Evolutionary conservation across 1,140 invertebrate species (phyloP), one percentile per base, ranked within the genome.

Genomic region (Camponotus floridanus): DNA sequence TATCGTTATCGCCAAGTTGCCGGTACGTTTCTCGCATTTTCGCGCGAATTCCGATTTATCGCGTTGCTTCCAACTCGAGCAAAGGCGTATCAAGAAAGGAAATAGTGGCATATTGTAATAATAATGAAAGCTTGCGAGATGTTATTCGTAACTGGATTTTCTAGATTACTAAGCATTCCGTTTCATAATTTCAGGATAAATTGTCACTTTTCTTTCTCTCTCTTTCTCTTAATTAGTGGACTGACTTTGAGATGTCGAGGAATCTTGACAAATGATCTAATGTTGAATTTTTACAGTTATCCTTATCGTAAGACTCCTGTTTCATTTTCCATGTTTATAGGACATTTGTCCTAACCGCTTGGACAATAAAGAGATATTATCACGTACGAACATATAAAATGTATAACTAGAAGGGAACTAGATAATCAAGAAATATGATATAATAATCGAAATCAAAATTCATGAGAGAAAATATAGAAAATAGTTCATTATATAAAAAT

Each of bases 21-120:
- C 39, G 11, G 42, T 45, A 3, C 42, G 55, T 83, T 68, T 42
- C 15, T 36, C 48, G 55, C 13, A 39, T 67, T 31, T 18, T n/a
- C 33, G 68, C 67, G 76, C 48, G 64, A 87, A 83, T 88, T 83
- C 33, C 57, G 36, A 62, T 81, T 88, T 86, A 86, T 81, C 62
- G 48, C 18, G 39, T 55, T 18, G 31, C 73, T 61, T 78, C 36
- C n/a, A 68, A 33, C 59, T 9, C 31, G 57, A 62, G 8, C 55
- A n/a, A 26, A 59, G 68, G 39, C 42, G 76, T 57, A 78, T 55
- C 48, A 31, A 11, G 57, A n/a, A 15, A 70, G 78, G 65, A 80
- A 61, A 42, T n/a, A 15, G 18, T 7, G n/a, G 3, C 31, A 33
- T 31, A 9, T 18, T 13, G 15, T 48, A 39, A 33, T 1, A n/a